Evolutionary conservation across 1,140 invertebrate genomes (phyloP).

Genomic region (Coelopa frigida): DNA sequence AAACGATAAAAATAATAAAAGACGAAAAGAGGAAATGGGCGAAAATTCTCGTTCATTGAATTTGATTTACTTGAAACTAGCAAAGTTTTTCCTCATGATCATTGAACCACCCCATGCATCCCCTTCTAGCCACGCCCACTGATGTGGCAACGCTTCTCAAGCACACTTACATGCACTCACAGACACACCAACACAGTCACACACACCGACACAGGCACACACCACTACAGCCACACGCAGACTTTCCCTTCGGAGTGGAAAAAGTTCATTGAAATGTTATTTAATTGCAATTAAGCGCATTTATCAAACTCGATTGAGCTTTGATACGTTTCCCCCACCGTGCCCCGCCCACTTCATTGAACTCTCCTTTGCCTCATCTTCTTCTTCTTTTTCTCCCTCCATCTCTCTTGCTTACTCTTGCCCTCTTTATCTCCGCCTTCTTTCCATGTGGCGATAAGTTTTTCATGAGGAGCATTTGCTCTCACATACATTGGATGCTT

Average conservation of each 20-base stretch:
- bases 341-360: too few species aligned
- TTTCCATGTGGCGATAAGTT: too few species aligned
- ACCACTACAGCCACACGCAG: not conserved
- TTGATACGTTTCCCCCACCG: constrained; percentile 1
- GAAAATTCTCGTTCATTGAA: too few species aligned
- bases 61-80: too few species aligned
- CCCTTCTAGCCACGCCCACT: too few species aligned
- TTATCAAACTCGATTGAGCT: constrained; percentile 12
- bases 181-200: constrained; percentile 3
- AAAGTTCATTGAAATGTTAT: constrained; percentile 6
- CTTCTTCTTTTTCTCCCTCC: too few species aligned
- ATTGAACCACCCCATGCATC: too few species aligned
- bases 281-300: constrained; percentile 14
- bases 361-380: too few species aligned
- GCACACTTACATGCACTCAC: too few species aligned
- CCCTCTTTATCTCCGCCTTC: too few species aligned
- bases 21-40: not conserved
- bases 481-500: not conserved
- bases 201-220: not conserved
- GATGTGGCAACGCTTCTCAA: constrained; percentile 9
- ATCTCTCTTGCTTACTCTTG: too few species aligned
- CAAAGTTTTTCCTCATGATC: too few species aligned
- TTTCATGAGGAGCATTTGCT: not conserved
- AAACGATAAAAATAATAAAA: not conserved
- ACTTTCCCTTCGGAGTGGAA: not conserved